Base-by-base conservation (phyloP, 2,888 invertebrate genomes). In the Pachydiplax longipennis region DNA sequence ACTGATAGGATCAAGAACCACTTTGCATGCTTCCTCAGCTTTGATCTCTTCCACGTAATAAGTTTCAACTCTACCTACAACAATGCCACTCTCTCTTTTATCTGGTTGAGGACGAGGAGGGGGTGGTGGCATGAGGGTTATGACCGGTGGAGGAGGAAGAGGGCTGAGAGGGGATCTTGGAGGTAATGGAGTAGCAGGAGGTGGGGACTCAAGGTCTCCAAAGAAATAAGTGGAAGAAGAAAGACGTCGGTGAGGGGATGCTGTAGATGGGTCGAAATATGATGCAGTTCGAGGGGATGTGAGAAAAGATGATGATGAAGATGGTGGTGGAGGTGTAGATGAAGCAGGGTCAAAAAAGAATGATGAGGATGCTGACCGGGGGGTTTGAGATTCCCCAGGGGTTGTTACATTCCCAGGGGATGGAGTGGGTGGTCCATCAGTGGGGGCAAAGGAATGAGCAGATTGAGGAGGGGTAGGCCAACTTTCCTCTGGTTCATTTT, bases 11-110 rank as follows among this genome's bases (percentile, higher is more conserved):
- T 87, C 87, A 37, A 87, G 61, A 35, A 96, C 95, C 0, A 97
- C 97, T 93, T 97, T 97, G 91, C 96, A 96, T 0, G 97, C 96
- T 94, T 96, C 97, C 82, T 91, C 91, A 94, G 97, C 97, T 0
- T 96, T 96, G 93, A 97, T 97, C 65, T 96, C 96, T 92, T 95
- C 96, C 94, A 97, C 96, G 92, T 97, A 97, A 93, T 97, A 97
- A 35, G 97, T 97, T 93, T 97, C 97, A 8, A 97, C 96, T 93
- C 96, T 97, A 92, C 97, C 97, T 35, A 97, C 95, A 13, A 97
- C 95, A 73, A 73, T 31, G 0, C 87, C 87, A 61, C 87, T 65
- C 5, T 37, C 37, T 5, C 87, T 61, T 37, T 87, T 90, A 1
- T 80, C 80, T 18, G 90, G 48, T n/a, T 61, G 83, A 65, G 91